Conservation (phyloP, 2,113 vertebrate genomes). For the Albula goreensis region DNA sequence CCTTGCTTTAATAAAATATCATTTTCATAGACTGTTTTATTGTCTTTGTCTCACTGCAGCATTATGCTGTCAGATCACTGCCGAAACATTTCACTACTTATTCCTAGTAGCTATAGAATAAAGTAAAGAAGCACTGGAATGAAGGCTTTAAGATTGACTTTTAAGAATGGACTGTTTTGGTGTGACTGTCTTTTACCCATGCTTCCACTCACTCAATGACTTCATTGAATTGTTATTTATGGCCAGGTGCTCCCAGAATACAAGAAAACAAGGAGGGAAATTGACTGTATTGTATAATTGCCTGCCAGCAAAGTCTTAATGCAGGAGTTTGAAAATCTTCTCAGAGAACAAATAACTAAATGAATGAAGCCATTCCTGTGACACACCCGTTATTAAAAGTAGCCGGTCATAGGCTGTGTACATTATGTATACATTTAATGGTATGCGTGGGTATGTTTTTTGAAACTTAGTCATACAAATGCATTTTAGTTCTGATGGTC, state of each 20-base stretch:
- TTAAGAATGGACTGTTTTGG: not conserved
- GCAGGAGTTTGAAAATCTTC: not conserved
- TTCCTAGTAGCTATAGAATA: not conserved
- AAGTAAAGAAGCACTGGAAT: not conserved
- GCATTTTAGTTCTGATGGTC: not conserved
- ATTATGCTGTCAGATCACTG: not conserved
- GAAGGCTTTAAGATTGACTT: not conserved
- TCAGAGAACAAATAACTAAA: too few species aligned
- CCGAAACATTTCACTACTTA: not conserved
- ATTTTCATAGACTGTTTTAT: not conserved
- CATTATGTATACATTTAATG: too few species aligned
- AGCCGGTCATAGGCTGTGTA: too few species aligned
- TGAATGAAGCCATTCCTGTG: too few species aligned
- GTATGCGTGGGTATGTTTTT: too few species aligned
- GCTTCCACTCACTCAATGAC: not conserved
- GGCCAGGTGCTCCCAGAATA: not conserved
- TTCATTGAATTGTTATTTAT: not conserved
- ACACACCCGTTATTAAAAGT: too few species aligned
- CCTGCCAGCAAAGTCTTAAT: not conserved
- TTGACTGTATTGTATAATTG: too few species aligned
- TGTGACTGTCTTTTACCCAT: not conserved
- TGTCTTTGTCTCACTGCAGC: not conserved
- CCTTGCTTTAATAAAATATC: slow-evolving; percentile 9
- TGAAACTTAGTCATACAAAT: too few species aligned
- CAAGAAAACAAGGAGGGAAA: not conserved